phyloP scores from a whole-genome alignment of 2,888 invertebrate genomes.

The Trissolcus brochymenae region DNA sequence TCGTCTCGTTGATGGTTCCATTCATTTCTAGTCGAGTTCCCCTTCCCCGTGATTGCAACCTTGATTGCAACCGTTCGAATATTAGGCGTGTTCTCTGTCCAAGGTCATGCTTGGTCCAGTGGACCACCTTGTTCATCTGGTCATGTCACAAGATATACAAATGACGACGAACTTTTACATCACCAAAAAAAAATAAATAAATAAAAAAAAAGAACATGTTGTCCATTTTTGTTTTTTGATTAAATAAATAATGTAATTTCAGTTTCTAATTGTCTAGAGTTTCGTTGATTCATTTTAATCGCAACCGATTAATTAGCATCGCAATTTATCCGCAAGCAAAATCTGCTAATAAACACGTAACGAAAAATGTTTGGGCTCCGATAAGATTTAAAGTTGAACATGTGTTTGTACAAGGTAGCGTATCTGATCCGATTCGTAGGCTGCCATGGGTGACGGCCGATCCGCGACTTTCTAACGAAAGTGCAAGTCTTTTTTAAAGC shows the following conservation, averaged over 20 bases:
- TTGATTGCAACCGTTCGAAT: constrained; percentile 5
- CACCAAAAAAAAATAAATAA: constrained; percentile 1
- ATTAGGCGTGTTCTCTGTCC: constrained; percentile 6
- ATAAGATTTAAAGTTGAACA: constrained; percentile 41
- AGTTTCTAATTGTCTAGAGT: background rate
- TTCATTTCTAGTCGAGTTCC: background rate
- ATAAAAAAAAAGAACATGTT: background rate
- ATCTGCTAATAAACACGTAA: constrained; percentile 29
- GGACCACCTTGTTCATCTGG: constrained; percentile 5
- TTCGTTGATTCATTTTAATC: constrained; percentile 15
- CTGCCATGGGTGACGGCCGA: constrained; percentile 71
- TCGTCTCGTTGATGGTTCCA: background rate
- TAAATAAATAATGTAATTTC: too few species aligned
- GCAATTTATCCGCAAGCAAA: constrained; percentile 37
- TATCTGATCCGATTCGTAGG: constrained; percentile 58
- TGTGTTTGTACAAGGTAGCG: constrained; percentile 47
- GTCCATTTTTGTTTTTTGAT: background rate
- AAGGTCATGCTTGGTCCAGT: constrained; percentile 3
- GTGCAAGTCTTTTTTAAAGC: constrained; percentile 72
- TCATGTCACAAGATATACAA: constrained; percentile 28
- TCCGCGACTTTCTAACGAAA: constrained; percentile 75
- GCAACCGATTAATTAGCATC: constrained; percentile 34
- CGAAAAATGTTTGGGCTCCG: constrained; percentile 7
- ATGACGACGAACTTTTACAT: constrained; percentile 15
- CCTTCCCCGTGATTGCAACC: background rate